Evolutionary conservation across 1,140 invertebrate species (phyloP).

Genomic region (Oedothorax gibbosus): DNA sequence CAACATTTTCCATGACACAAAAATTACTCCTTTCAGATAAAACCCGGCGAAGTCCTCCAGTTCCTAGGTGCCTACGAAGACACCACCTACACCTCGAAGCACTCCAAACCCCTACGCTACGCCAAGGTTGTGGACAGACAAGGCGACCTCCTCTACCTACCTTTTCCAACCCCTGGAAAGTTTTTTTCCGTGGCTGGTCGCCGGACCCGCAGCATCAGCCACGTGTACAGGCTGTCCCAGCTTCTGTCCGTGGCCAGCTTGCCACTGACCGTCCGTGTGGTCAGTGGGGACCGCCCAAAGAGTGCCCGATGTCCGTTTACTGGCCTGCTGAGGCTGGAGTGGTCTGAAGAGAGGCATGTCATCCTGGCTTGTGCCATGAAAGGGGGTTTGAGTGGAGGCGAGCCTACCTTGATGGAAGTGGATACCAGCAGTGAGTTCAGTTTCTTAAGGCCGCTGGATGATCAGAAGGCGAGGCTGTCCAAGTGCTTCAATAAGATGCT

Average conservation of each 20-base stretch:
- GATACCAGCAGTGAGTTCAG: constrained; percentile 43
- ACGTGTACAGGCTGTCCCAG: constrained; percentile 54
- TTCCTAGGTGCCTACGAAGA: constrained; percentile 60
- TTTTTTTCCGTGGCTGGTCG: constrained; percentile 54
- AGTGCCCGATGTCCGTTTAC: constrained; percentile 50
- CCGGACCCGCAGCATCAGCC: constrained; percentile 49
- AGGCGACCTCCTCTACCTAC: constrained; percentile 43
- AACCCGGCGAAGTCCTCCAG: constrained; percentile 50
- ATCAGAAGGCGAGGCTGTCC: constrained; percentile 48
- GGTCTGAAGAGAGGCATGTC: constrained; percentile 53
- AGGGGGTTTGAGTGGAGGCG: constrained; percentile 11
- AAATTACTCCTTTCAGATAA: constrained; percentile 27
- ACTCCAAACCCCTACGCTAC: constrained; percentile 48
- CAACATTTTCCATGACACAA: background rate
- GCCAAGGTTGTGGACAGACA: constrained; percentile 55
- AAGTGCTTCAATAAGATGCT: constrained; percentile 49
- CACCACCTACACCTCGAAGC: constrained; percentile 50
- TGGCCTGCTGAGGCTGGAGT: constrained; percentile 50
- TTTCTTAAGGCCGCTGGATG: constrained; percentile 51
- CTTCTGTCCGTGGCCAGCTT: constrained; percentile 45
- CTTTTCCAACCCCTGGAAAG: constrained; percentile 39
- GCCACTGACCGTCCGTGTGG: constrained; percentile 46
- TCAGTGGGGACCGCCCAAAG: constrained; percentile 38
- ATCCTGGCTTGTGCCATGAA: constrained; percentile 53
- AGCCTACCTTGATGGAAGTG: constrained; percentile 46